Conservation (phyloP, 2,888 invertebrate species). For the Orthosia incerta region DNA sequence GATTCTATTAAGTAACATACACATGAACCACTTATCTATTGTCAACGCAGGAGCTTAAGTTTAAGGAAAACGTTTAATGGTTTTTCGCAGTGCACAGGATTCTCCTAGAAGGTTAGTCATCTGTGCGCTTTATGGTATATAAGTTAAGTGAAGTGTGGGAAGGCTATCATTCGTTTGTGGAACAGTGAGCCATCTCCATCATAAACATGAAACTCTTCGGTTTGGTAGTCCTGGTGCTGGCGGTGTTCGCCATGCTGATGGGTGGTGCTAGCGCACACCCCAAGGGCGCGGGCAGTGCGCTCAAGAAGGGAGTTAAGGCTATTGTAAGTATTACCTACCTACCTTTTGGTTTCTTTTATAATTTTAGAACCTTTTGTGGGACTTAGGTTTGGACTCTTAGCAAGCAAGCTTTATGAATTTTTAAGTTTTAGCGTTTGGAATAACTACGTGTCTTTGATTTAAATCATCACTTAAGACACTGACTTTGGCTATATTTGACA, state of each 20-base stretch:
- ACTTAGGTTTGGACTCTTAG: too few relatives aligned
- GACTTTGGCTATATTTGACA: background rate
- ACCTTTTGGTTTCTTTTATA: background rate
- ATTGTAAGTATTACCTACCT: conserved; percentile 50
- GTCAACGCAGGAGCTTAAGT: conserved; percentile 14
- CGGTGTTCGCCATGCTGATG: conserved; percentile 65
- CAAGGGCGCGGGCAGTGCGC: conserved; percentile 53
- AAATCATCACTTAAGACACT: background rate
- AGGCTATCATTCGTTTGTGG: conserved; percentile 34
- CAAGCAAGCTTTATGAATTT: too few relatives aligned
- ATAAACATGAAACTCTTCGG: conserved; percentile 65
- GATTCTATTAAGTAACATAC: background rate
- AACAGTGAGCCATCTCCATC: background rate
- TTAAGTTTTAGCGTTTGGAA: background rate
- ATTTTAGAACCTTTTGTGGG: background rate
- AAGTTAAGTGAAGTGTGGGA: conserved; percentile 9
- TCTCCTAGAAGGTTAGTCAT: conserved; percentile 40
- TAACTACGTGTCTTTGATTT: background rate
- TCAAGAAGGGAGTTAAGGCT: conserved; percentile 59
- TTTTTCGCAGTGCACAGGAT: conserved; percentile 29
- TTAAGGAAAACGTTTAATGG: conserved; percentile 52
- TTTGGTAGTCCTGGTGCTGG: conserved; percentile 62
- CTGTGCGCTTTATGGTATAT: conserved; percentile 34
- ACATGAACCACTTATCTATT: conserved; percentile 11
- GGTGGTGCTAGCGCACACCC: conserved; percentile 59